Conservation (phyloP, 2,888 invertebrate genomes). For the Calameuta filiformis region DNA sequence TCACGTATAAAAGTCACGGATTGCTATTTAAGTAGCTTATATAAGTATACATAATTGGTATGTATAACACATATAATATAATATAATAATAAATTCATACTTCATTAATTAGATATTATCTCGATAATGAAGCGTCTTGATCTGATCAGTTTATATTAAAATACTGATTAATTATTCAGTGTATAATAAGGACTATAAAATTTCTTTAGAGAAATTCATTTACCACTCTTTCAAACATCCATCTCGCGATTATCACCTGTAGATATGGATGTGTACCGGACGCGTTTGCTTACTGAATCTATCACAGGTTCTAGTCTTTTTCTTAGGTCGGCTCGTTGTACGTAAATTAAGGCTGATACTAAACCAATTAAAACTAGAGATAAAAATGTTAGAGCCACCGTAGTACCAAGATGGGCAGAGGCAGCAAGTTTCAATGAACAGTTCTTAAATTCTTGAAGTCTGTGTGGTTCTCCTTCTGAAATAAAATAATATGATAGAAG, state of each 20-base stretch:
- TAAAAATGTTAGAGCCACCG: slow-evolving; percentile 47
- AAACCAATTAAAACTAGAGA: slow-evolving; percentile 68
- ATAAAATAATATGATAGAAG: slow-evolving; percentile 12
- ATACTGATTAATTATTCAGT: background rate
- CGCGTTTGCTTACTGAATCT: slow-evolving; percentile 75
- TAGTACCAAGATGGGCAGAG: slow-evolving; percentile 36
- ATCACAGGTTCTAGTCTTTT: slow-evolving; percentile 73
- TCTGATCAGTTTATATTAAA: background rate
- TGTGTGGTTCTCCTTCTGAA: background rate
- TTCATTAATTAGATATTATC: background rate
- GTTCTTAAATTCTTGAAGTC: slow-evolving; percentile 50
- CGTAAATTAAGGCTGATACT: slow-evolving; percentile 71
- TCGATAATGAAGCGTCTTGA: background rate
- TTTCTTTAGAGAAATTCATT: background rate
- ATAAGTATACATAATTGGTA: background rate
- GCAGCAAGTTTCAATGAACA: slow-evolving; percentile 37
- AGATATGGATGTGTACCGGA: slow-evolving; percentile 79
- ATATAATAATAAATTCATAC: background rate
- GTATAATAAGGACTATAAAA: background rate
- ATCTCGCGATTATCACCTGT: slow-evolving; percentile 69
- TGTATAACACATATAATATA: background rate
- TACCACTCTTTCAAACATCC: slow-evolving; percentile 28
- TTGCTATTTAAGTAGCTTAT: background rate
- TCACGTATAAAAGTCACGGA: background rate
- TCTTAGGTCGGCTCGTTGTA: slow-evolving; percentile 72